phyloP scores from a whole-genome alignment of 2,113 vertebrate species.

The Bombycilla garrulus region DNA sequence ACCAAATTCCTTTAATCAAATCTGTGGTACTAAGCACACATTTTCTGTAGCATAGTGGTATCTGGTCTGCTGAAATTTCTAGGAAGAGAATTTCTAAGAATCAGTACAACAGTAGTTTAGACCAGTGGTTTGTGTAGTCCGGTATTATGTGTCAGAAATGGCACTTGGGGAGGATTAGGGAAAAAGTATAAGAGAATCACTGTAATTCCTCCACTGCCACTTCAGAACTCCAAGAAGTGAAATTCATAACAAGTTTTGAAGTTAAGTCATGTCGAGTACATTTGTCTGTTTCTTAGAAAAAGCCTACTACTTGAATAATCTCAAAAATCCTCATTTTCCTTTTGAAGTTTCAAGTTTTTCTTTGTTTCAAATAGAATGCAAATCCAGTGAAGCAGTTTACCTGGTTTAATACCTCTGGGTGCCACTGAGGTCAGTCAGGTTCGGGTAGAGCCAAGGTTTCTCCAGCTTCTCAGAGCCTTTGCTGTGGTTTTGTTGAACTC shows the following conservation, averaged over 20 bases:
- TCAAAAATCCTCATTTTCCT: neutral
- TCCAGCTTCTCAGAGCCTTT: neutral
- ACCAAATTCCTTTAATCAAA: neutral
- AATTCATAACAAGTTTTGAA: neutral
- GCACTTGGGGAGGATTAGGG: neutral
- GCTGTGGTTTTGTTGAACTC: neutral
- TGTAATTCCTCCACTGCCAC: neutral
- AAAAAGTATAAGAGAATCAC: neutral
- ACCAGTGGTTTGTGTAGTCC: neutral
- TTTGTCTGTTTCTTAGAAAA: neutral
- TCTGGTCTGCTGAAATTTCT: conserved; percentile 17
- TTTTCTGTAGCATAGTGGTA: neutral
- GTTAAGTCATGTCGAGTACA: neutral
- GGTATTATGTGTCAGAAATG: neutral
- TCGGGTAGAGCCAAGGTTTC: neutral
- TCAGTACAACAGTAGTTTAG: neutral
- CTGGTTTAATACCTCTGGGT: neutral
- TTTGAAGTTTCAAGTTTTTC: neutral
- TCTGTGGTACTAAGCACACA: neutral
- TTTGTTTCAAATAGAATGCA: neutral
- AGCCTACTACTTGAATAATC: neutral
- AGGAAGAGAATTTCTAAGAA: conserved; percentile 13
- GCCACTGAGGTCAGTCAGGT: neutral
- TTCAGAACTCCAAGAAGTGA: neutral
- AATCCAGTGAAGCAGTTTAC: neutral